Base-by-base conservation (phyloP, 2,888 invertebrate genomes). In the Pseudeuparius sepicola region DNA sequence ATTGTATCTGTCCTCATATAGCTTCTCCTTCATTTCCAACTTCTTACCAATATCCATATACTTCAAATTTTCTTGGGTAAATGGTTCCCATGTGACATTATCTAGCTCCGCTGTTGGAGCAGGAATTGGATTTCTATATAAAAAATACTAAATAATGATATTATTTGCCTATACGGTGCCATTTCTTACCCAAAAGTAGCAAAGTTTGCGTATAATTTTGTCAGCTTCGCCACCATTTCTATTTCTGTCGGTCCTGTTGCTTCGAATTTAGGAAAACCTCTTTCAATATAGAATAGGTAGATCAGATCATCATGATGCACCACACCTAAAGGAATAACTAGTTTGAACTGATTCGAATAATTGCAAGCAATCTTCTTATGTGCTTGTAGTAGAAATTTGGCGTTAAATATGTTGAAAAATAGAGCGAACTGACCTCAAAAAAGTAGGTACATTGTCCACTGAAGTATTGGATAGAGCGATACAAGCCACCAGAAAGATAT, bases 231-330 rank as follows among this genome's bases (percentile, higher is more conserved):
- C 2, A 69, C 58, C 34, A 61, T 60, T 13, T 50, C 42, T 13
- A 55, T 48, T 48, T 66, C 68, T 24, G 31, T 31, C 2, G 62
- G 59, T 7, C 59, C 61, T 2, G 41, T 46, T 3, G 46, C 47
- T 4, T 57, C 47, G 37, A 66, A 61, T 15, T 47, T 48, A 1
- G 64, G 62, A 25, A 55, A 50, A 5, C 47, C 40, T 29, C 50
- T 45, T 11, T 41, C 36, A 27, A 55, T 53, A 44, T 54, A 57
- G 46, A 67, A 68, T 4, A 70, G 41, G 46, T 70, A 70, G 43
- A 68, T 62, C 32, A 70, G 50, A 46, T 71, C 72, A 43, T 69
- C 66, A 44, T 65, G 59, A 43, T 68, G 66, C 2, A 61, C 61
- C 15, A 60, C 57, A 9, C 62, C 62, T 63, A 35, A 10, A 52